Base-by-base conservation (phyloP, 2,888 invertebrate species). In the Zeuzera pyrina region DNA sequence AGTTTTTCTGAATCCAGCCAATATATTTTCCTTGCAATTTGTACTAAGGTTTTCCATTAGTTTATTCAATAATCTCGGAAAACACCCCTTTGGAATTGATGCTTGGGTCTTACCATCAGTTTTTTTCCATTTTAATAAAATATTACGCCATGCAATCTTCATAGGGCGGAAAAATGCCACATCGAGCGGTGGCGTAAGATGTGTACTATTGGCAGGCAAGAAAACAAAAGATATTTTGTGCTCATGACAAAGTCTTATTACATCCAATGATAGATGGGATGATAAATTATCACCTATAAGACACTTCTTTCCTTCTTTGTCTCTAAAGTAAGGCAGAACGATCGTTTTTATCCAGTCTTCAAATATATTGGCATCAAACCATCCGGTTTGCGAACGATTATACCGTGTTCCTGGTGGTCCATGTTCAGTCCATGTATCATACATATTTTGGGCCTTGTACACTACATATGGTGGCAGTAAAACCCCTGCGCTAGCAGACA, bases 201-300 rank as follows among this genome's bases (percentile, higher is more conserved):
- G 57, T 0, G 59, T 63, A 6, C 51, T n/a, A n/a, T n/a, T n/a
- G n/a, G n/a, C n/a, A n/a, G n/a, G n/a, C n/a, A 64, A 41, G 36
- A 48, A 57, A 4, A 63, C 40, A 43, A 69, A 68, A n/a, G 33
- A 30, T 25, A 69, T 65, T 36, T 62, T 39, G 29, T 60, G 42
- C 22, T 55, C 47, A 34, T 56, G 37, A 38, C 69, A 72, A 15
- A 38, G 13, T 29, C 48, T 15, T 8, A 69, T 38, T 13, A 61
- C 43, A 15, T 46, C 42, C 10, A 35, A 12, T 28, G 43, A 52
- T 14, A 64, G 39, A 33, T 69, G 63, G 26, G 49, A 49, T 4
- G 55, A 46, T 29, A 70, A 39, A 41, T 67, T 69, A 39, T 71
- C 59, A n/a, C 66, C 65, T 29, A 71, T 45, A 3, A 65, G 12